Base-by-base conservation (phyloP, 2,888 invertebrate genomes). In the Cenopis cana region DNA sequence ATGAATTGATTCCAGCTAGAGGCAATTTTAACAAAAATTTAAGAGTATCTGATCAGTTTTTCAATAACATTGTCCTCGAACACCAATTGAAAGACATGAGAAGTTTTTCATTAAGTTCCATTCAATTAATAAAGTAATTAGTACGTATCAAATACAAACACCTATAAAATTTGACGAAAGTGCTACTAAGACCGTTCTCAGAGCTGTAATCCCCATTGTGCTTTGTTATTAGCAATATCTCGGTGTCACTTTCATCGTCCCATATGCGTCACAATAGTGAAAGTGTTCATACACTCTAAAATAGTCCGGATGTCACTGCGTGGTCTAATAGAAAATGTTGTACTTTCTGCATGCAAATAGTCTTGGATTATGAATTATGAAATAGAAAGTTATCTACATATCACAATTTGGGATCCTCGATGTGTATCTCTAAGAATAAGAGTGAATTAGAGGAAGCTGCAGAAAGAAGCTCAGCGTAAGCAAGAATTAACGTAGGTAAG, bases 221-320 rank as follows among this genome's bases (percentile, higher is more conserved):
- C 83, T 86, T 87, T 89, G 87, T 88, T 64, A 77, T 71, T 66
- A 72, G 52, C 49, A 49, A 59, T 64, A 56, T 71, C 68, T 77
- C 74, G 72, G 73, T 81, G 82, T 85, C 85, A 82, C 89, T 90
- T 90, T 91, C 89, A 82, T 86, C 84, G 72, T 71, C 79, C 85
- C 84, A 85, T 84, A 84, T 87, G 83, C 85, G 87, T 82, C 84
- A 81, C 68, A 71, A 71, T 71, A 81, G 89, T 85, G 90, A 90
- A 89, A 90, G 89, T 71, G 29, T 52, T 41, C n/a, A 29, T 60
- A 59, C 46, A 61, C 36, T 66, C 71, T 55, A 60, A 71, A 61
- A 71, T 71, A 67, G 71, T 71, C 67, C 71, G 71, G 71, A 71
- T 71, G 61, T 67, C 66, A 24, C 46, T 60, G 54, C 52, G 17